A percentile compares a stretch with the other conserved stretches of the same genome.
Conservation (phyloP, 2,113 vertebrate species). For the Pluvialis apricaria region DNA sequence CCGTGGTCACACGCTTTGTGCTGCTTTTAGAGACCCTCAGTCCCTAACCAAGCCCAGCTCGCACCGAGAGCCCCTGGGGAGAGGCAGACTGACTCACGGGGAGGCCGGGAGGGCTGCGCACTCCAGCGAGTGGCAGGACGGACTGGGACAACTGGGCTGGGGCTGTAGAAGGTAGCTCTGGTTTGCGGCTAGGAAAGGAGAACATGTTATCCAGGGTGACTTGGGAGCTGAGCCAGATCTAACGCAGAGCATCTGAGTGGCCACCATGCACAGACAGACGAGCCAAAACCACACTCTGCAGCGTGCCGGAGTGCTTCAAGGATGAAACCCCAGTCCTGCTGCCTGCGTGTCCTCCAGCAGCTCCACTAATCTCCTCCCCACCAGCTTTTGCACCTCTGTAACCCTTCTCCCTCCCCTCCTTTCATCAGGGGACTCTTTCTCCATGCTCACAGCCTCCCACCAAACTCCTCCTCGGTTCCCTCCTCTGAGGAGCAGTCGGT, state of each 20-base stretch:
- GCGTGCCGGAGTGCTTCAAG: fast-evolving
- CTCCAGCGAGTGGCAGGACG: constrained; percentile 83
- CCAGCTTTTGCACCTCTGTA: not conserved
- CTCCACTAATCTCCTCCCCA: not conserved
- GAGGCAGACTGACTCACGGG: constrained; percentile 70
- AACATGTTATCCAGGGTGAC: not conserved
- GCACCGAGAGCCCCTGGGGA: fast-evolving
- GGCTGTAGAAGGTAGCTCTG: constrained; percentile 80
- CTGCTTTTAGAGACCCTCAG: not conserved
- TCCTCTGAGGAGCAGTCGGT: not conserved
- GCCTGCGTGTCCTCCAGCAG: not conserved
- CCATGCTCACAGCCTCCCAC: not conserved
- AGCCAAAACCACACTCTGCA: not conserved
- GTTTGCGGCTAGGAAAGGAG: constrained; percentile 74
- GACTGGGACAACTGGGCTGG: constrained; percentile 73
- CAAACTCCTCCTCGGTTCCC: not conserved
- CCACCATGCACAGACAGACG: fast-evolving
- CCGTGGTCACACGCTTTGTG: fast-evolving
- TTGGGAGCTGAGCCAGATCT: not conserved
- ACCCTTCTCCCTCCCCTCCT: not conserved
- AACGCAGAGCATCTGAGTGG: not conserved
- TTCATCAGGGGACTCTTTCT: not conserved
- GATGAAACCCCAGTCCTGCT: not conserved
- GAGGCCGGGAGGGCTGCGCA: constrained; percentile 76
- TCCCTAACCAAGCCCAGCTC: fast-evolving